Percentiles rank a stretch among this genome's conserved stretches.
Conservation (phyloP, 2,888 invertebrate species). For the Daptonema setosum region DNA sequence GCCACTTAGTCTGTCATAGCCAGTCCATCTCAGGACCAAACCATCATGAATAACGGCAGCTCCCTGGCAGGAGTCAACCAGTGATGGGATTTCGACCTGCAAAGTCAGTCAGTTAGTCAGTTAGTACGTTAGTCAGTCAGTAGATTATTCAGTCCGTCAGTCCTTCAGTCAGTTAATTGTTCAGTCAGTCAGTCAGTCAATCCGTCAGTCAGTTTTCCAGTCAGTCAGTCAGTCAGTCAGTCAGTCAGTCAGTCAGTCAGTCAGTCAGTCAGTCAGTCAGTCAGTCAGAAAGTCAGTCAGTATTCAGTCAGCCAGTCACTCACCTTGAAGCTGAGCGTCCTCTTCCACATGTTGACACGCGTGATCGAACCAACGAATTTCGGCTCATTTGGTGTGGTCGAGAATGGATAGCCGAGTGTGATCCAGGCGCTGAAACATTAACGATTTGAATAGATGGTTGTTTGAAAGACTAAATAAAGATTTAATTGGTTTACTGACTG, state of each 20-base stretch:
- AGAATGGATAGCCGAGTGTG: constrained; percentile 66
- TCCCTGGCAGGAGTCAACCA: constrained; percentile 20
- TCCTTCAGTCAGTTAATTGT: too few species aligned
- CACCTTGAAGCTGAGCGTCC: constrained; percentile 71
- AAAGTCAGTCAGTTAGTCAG: too few species aligned
- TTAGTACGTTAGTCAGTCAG: too few species aligned
- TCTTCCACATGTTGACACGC: constrained; percentile 77
- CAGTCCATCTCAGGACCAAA: constrained; percentile 70
- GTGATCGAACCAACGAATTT: constrained; percentile 51
- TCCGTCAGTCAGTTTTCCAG: too few species aligned
- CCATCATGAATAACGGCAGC: constrained; percentile 36
- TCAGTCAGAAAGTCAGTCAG: not conserved
- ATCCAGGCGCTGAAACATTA: constrained; percentile 55
- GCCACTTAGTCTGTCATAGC: constrained; percentile 49
- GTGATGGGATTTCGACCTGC: constrained; percentile 18
- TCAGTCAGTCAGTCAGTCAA: too few species aligned
- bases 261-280: not conserved
- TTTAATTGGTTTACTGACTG: too few species aligned
- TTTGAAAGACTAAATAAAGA: not conserved
- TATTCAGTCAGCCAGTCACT: too few species aligned
- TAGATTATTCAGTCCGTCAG: too few species aligned
- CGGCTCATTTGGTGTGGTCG: constrained; percentile 32
- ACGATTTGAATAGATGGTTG: too few species aligned
- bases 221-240: not conserved
- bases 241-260: not conserved